Conservation (phyloP, 2,888 invertebrate species). For the Lagria hirta region DNA sequence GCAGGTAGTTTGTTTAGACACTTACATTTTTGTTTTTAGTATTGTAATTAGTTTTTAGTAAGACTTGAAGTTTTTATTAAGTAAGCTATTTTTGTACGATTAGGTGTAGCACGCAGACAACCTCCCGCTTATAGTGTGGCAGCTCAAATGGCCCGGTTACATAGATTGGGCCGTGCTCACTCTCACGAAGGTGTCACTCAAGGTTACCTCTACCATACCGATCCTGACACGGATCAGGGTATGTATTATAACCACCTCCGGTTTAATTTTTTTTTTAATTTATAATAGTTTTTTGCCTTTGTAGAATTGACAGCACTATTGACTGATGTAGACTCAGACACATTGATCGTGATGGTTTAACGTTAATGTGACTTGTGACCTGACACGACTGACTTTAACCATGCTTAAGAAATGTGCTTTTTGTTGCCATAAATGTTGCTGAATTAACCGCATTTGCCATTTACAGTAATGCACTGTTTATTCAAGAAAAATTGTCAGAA, state of each 20-base stretch:
- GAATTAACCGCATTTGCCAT: too few relatives aligned
- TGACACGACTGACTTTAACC: constrained; percentile 25
- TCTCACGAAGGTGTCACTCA: constrained; percentile 84
- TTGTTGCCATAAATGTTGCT: too few relatives aligned
- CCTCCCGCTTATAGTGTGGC: constrained; percentile 84
- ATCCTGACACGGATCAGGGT: constrained; percentile 56
- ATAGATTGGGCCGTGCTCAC: constrained; percentile 79
- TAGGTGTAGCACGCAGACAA: constrained; percentile 60
- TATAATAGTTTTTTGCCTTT: constrained; percentile 7
- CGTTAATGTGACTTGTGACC: constrained; percentile 37
- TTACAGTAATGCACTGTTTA: too few relatives aligned
- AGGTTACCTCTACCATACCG: constrained; percentile 68
- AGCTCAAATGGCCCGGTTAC: constrained; percentile 81
- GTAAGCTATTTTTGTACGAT: constrained; percentile 8
- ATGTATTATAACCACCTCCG: constrained; percentile 37
- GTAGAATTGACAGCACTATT: constrained; percentile 20
- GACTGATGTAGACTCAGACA: constrained; percentile 46
- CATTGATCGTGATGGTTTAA: constrained; percentile 51
- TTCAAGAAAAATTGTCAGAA: too few relatives aligned
- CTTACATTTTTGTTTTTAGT: too few relatives aligned
- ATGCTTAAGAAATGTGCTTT: too few relatives aligned
- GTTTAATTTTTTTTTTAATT: constrained; percentile 23
- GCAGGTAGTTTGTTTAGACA: too few relatives aligned
- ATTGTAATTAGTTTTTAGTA: too few relatives aligned
- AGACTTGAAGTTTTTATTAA: too few relatives aligned